Percentiles rank a stretch among this genome's conserved stretches.
Evolutionary conservation across 2,888 invertebrate genomes (phyloP).

Genomic region (Meta bourneti): DNA sequence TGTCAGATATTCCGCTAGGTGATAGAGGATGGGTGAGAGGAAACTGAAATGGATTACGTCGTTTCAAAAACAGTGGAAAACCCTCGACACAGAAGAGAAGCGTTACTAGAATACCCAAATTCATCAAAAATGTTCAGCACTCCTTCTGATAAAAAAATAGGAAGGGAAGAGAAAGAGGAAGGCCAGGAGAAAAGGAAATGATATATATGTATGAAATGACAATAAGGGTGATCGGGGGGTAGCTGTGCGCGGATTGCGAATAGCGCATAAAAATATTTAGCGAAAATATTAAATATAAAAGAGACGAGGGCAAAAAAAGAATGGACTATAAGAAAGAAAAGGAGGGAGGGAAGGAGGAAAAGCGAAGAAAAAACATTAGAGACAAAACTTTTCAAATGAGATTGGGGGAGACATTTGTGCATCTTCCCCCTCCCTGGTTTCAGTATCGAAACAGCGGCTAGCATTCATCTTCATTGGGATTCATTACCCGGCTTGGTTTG

Average conservation of each 20-base stretch:
- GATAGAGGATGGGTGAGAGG: constrained; percentile 2
- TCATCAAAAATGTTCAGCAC: constrained; percentile 28
- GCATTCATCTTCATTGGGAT: constrained; percentile 75
- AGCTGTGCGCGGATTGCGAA: constrained; percentile 22
- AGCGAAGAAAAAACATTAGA: constrained; percentile 58
- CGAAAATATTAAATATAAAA: constrained; percentile 45
- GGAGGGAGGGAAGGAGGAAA: constrained; percentile 51
- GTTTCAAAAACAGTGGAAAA: constrained; percentile 40
- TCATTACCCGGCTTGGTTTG: constrained; percentile 72
- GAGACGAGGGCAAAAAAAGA: constrained; percentile 26
- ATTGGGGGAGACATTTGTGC: constrained; percentile 69
- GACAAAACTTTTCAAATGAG: constrained; percentile 76
- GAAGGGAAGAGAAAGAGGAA: not conserved
- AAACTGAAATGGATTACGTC: constrained; percentile 45
- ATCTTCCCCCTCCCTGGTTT: constrained; percentile 45
- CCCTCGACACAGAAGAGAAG: constrained; percentile 9
- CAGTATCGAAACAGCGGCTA: constrained; percentile 68
- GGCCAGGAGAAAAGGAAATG: not conserved
- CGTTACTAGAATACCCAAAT: not conserved
- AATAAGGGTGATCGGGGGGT: constrained; percentile 26
- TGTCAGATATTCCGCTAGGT: constrained; percentile 11
- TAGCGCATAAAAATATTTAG: constrained; percentile 50
- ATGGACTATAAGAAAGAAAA: constrained; percentile 54
- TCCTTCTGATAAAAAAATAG: constrained; percentile 27
- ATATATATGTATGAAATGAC: constrained; percentile 13